Evolutionary conservation across 1,140 invertebrate genomes (phyloP).

Genomic region (Linepithema humile): DNA sequence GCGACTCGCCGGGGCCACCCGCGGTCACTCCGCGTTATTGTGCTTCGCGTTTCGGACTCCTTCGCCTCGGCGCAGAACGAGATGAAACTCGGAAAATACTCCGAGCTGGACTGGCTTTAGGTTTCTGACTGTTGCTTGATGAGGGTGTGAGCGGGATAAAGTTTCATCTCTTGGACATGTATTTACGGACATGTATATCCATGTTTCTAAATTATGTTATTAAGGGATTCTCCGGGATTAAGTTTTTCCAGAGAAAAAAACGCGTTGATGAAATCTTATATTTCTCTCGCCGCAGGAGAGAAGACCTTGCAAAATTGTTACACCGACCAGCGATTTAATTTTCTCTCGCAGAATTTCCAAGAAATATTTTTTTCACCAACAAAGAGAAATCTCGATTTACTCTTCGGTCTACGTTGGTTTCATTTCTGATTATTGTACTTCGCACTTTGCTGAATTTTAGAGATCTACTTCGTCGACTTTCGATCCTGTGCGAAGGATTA

Average conservation of each 20-base stretch:
- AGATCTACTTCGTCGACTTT: background rate
- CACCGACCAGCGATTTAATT: too few species aligned
- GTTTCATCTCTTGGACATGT: background rate
- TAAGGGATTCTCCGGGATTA: too few species aligned
- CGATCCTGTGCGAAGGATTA: background rate
- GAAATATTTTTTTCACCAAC: too few species aligned
- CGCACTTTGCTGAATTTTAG: background rate
- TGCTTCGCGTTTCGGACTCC: background rate
- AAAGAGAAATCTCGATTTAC: too few species aligned
- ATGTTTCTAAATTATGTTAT: background rate
- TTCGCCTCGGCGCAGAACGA: background rate
- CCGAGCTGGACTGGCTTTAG: background rate
- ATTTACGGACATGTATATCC: background rate
- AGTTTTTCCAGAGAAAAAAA: too few species aligned
- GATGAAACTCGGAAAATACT: background rate
- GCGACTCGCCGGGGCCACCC: background rate
- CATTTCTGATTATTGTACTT: background rate
- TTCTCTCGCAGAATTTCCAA: too few species aligned
- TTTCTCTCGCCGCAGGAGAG: too few species aligned
- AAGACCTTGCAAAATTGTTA: too few species aligned
- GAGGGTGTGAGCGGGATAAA: background rate
- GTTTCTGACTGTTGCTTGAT: background rate
- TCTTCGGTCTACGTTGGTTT: background rate
- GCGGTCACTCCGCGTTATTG: background rate
- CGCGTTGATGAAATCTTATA: too few species aligned